Percentiles rank a stretch among this genome's conserved stretches.
Conservation (phyloP, 2,888 invertebrate genomes). For the Margaritifera margaritifera region DNA sequence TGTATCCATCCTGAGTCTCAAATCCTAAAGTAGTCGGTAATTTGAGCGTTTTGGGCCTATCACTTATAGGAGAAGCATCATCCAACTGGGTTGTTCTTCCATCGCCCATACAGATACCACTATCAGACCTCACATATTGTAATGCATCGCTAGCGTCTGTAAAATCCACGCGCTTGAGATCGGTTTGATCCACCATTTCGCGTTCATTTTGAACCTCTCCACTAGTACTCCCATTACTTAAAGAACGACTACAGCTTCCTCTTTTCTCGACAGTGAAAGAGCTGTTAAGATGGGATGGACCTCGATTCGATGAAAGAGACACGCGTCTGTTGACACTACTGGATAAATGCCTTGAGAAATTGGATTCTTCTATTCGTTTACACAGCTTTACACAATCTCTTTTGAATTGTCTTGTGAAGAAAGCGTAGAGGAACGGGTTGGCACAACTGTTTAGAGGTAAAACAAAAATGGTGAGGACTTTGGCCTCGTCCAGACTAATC, state of each 20-base stretch:
- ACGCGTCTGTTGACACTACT: conserved; percentile 52
- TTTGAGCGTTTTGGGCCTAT: background rate
- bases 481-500: conserved; percentile 94
- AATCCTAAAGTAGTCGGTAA: background rate
- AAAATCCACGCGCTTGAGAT: conserved; percentile 21
- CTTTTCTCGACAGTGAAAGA: conserved; percentile 45
- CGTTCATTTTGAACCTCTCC: conserved; percentile 43
- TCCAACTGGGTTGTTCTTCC: conserved; percentile 11
- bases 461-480: conserved; percentile 95
- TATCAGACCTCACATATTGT: conserved; percentile 27
- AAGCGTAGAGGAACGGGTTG: conserved; percentile 98
- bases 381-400: conserved; percentile 97
- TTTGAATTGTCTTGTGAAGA: conserved; percentile 97
- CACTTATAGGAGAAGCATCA: conserved; percentile 3
- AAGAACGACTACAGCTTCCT: conserved; percentile 45
- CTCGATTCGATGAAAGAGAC: conserved; percentile 43
- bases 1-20: conserved; percentile 10
- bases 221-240: conserved; percentile 42
- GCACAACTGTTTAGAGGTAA: conserved; percentile 97
- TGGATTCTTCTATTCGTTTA: conserved; percentile 89
- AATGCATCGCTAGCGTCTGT: conserved; percentile 18
- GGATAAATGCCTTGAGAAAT: conserved; percentile 61
- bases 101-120: conserved; percentile 13
- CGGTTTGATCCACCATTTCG: conserved; percentile 23
- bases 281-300: conserved; percentile 46